Evolutionary conservation across 2,888 invertebrate species (phyloP), one percentile per base, ranked within the genome.

Genomic region (Idaea dimidiata): DNA sequence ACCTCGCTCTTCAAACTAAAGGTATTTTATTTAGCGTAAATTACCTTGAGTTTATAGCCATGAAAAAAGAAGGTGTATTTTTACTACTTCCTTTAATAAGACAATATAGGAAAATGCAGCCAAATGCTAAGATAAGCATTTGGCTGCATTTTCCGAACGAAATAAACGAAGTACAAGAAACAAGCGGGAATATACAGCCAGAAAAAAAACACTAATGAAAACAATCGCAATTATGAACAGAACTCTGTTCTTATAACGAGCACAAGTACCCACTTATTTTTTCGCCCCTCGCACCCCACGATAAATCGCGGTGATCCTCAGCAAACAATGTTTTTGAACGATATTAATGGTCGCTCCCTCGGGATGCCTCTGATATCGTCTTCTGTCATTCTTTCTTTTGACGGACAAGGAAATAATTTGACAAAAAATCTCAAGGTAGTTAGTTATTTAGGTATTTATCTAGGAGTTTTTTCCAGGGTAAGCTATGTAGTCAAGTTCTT

Each of bases 241-340:
- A 76, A 78, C 75, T 69, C 59, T 63, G 62, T 54, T 60, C 61
- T 66, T 59, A 59, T 62, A 43, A 43, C 43, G 14, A 33, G 33
- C 33, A 63, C 68, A 69, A 72, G 65, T 64, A 43, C 60, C 53
- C 18, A 17, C 62, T 60, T 65, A 72, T 77, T 77, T 76, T 75
- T 67, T 64, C 16, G 33, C 56, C 33, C 58, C 61, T 53, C 62
- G 63, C 67, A 68, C 68, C 70, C 68, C 68, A 73, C 85, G 79
- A 87, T 86, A 88, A 88, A 88, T 88, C 85, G 85, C 78, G 78
- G 82, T 80, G 80, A 81, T 85, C 85, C 86, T 86, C 80, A 74
- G 77, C 88, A 88, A 89, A 89, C 87, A 88, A 85, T 88, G 88
- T 87, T 85, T 85, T 82, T 86, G 89, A 89, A 80, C 83, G 83